A percentile compares a stretch with the other conserved stretches of the same genome.
These are phyloP conservation scores for Aethes cnicana DNA, from an alignment of 2,888 invertebrate species.

Conservation along the genomic window DNA sequence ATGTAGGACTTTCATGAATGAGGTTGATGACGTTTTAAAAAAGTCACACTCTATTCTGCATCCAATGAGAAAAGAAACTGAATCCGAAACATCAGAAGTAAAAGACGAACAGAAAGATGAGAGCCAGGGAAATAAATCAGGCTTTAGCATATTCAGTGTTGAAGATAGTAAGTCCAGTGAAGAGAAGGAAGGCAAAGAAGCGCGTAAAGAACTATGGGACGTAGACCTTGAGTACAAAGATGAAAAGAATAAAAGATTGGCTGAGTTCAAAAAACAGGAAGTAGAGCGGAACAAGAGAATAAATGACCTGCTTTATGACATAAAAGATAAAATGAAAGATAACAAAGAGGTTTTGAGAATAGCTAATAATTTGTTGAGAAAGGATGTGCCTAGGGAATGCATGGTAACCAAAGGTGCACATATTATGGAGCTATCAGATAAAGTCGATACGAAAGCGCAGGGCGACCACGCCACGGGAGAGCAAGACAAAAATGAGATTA, in stretches of 20 bases:
- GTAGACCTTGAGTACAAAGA: slow-evolving; percentile 47
- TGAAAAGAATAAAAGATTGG: slow-evolving; percentile 45
- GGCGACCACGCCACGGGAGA: slow-evolving; percentile 50
- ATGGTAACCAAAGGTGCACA: slow-evolving; percentile 38
- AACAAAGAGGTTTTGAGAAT: slow-evolving; percentile 67
- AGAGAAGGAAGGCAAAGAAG: slow-evolving; percentile 32
- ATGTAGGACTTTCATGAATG: slow-evolving; percentile 67
- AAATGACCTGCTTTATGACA: slow-evolving; percentile 60
- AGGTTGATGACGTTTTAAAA: slow-evolving; percentile 65
- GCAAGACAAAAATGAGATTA: slow-evolving; percentile 1
- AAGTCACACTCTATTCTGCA: slow-evolving; percentile 68
- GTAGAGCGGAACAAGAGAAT: slow-evolving; percentile 59
- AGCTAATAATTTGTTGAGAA: slow-evolving; percentile 63
- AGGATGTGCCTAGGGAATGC: slow-evolving; percentile 56
- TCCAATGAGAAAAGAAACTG: slow-evolving; percentile 41
- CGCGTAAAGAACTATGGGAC: slow-evolving; percentile 60
- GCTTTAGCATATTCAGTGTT: slow-evolving; percentile 15
- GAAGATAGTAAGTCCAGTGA: not conserved
- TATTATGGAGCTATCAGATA: slow-evolving; percentile 39
- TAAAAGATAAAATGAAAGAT: slow-evolving; percentile 74
- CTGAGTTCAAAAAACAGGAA: slow-evolving; percentile 51
- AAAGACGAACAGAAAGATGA: slow-evolving; percentile 23
- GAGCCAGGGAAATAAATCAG: slow-evolving; percentile 23
- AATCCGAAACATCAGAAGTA: slow-evolving; percentile 27
- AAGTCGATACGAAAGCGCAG: slow-evolving; percentile 54